Percentiles rank a stretch among this genome's conserved stretches.
These are phyloP conservation scores for Chaenodraco wilsoni DNA, from an alignment of 2,797 vertebrate genomes.

Conservation along the genomic window DNA sequence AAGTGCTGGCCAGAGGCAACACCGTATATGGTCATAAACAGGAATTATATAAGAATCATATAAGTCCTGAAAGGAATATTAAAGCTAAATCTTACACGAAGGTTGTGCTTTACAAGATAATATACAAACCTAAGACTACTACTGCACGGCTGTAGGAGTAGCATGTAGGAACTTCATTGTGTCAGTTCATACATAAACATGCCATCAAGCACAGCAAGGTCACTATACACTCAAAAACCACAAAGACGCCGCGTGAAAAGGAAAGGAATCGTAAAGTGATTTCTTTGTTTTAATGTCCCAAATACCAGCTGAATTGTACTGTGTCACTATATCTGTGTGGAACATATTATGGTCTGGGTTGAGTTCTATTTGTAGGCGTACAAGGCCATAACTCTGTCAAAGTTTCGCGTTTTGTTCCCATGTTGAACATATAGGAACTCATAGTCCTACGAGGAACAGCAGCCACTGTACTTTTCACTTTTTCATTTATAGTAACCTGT, in stretches of 20 bases:
- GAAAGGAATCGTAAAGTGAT: not conserved
- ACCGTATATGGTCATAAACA: slow-evolving; percentile 26
- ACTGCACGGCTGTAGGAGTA: not conserved
- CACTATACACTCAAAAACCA: slow-evolving; percentile 31
- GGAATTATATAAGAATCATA: not conserved
- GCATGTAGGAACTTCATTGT: slow-evolving; percentile 9
- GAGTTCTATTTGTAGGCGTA: no score
- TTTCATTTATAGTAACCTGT: no score
- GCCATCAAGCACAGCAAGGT: slow-evolving; percentile 40
- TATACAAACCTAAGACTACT: not conserved
- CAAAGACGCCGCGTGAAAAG: not conserved
- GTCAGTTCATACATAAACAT: slow-evolving; percentile 60
- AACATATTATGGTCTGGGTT: not conserved
- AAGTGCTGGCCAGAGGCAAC: not conserved
- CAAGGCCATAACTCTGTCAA: not conserved
- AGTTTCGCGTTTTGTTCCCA: not conserved
- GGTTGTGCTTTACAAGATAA: not conserved
- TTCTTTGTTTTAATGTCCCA: not conserved
- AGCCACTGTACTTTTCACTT: no score
- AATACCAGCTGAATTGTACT: not conserved
- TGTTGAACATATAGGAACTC: no score
- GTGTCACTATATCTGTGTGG: not conserved
- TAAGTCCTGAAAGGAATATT: not conserved
- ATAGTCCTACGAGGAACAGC: not conserved
- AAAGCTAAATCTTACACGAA: not conserved